Percentiles rank a stretch among this genome's conserved stretches.
phyloP scores from a whole-genome alignment of 1,140 invertebrate species.

The Grapholita molesta region DNA sequence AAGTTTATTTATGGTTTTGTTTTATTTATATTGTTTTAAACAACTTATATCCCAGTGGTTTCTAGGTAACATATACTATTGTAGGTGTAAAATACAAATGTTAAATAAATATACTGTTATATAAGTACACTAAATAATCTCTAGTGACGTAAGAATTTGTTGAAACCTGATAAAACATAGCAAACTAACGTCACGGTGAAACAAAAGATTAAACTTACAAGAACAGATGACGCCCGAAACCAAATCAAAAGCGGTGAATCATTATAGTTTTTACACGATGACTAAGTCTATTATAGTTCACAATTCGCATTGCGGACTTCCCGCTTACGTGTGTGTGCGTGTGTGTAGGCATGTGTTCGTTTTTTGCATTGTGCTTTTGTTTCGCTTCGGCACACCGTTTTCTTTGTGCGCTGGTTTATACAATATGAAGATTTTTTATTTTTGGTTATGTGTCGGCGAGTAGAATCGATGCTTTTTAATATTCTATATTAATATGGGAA shows the following conservation, averaged over 20 bases:
- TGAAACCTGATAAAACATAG: background rate
- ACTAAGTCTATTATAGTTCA: slow-evolving; percentile 3
- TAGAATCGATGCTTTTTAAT: background rate
- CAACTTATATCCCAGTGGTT: background rate
- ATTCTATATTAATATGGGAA: too few species aligned
- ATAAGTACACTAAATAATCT: background rate
- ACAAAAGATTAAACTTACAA: background rate
- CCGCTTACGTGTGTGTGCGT: background rate
- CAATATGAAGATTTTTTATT: background rate
- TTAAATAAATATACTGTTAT: background rate
- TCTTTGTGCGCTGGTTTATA: background rate
- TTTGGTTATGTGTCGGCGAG: background rate
- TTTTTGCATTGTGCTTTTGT: slow-evolving; percentile 10
- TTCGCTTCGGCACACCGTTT: background rate
- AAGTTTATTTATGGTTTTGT: background rate
- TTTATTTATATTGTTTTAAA: background rate
- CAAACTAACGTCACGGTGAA: background rate
- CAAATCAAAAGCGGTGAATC: background rate
- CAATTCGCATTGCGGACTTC: background rate
- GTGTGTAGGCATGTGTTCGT: background rate
- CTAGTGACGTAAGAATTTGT: background rate
- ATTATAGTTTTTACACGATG: background rate
- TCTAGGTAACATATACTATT: background rate
- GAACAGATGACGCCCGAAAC: background rate
- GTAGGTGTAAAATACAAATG: too few species aligned